Evolutionary conservation across 2,113 vertebrate genomes (phyloP).

Genomic region (Mola mola): DNA sequence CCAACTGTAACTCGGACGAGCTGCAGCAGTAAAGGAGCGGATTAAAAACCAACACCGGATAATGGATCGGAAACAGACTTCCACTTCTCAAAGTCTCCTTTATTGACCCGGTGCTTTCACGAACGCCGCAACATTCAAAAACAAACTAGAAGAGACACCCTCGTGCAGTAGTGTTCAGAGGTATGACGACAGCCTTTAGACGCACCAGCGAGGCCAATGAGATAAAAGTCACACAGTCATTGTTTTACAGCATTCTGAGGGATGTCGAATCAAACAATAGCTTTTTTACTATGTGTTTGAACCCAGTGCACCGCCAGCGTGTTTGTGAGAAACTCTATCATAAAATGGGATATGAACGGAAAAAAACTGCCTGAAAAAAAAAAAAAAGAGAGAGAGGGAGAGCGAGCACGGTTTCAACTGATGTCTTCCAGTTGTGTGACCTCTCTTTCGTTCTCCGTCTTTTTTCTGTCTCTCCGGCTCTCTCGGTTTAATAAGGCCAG

Average conservation of each 20-base stretch:
- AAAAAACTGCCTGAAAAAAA: conserved; percentile 65
- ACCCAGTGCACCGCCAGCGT: conserved; percentile 74
- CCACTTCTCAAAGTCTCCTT: conserved; percentile 53
- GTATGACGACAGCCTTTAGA: conserved; percentile 70
- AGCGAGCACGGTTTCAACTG: conserved; percentile 74
- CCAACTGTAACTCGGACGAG: conserved; percentile 25
- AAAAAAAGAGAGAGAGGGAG: conserved; percentile 5
- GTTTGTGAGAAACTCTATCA: conserved; percentile 81
- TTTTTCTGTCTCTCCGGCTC: conserved; percentile 75
- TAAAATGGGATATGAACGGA: conserved; percentile 81
- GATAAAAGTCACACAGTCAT: conserved; percentile 76
- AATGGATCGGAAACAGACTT: conserved; percentile 66
- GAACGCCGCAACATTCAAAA: conserved; percentile 53
- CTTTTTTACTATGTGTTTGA: conserved; percentile 77
- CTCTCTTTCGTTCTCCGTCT: conserved; percentile 75
- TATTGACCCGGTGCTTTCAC: conserved; percentile 61
- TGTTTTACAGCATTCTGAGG: conserved; percentile 70
- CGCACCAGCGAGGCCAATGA: conserved; percentile 63
- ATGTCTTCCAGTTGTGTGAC: conserved; percentile 83
- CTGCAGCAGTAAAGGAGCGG: conserved; percentile 42
- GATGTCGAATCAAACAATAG: conserved; percentile 78
- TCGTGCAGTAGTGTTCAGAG: conserved; percentile 36
- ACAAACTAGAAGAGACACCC: conserved; percentile 50
- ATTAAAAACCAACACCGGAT: conserved; percentile 54
- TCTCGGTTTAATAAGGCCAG: conserved; percentile 78